phyloP scores from a whole-genome alignment of 1,140 invertebrate species.

The Rhyzopertha dominica region DNA sequence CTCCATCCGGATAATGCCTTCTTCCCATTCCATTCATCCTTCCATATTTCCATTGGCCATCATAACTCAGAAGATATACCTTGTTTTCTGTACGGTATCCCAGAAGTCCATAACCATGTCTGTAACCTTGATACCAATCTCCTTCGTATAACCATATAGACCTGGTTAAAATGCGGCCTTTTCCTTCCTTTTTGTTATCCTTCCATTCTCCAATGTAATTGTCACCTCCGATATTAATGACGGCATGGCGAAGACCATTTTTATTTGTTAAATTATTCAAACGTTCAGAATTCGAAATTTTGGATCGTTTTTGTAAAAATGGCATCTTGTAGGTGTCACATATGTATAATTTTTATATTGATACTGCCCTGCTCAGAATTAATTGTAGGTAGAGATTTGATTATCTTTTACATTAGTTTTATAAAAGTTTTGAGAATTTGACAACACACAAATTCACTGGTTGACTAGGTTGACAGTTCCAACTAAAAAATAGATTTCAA shows the following conservation, averaged over 20 bases:
- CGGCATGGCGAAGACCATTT: constrained; percentile 50
- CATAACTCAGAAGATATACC: constrained; percentile 46
- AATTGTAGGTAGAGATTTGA: no score
- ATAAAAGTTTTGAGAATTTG: no score
- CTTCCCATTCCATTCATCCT: constrained; percentile 52
- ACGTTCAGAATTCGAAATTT: constrained; percentile 15
- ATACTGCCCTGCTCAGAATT: no score
- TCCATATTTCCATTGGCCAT: constrained; percentile 50
- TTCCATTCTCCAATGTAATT: constrained; percentile 55
- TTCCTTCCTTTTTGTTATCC: constrained; percentile 47
- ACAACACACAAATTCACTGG: no score
- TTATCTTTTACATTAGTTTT: no score
- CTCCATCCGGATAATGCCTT: constrained; percentile 52
- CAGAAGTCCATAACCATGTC: constrained; percentile 48
- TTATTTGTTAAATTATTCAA: constrained; percentile 41
- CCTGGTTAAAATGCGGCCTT: constrained; percentile 26
- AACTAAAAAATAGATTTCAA: no score
- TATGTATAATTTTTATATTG: no score
- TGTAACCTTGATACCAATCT: constrained; percentile 39
- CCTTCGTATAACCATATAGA: constrained; percentile 41
- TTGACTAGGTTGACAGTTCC: no score
- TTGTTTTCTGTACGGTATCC: constrained; percentile 42
- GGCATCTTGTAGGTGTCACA: no score
- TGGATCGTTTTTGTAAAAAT: constrained; percentile 20
- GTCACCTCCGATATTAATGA: constrained; percentile 49